A percentile compares a stretch with the other conserved stretches of the same genome.
These are phyloP conservation scores for Cistogaster globosa DNA, from an alignment of 2,888 invertebrate species.

Conservation along the genomic window DNA sequence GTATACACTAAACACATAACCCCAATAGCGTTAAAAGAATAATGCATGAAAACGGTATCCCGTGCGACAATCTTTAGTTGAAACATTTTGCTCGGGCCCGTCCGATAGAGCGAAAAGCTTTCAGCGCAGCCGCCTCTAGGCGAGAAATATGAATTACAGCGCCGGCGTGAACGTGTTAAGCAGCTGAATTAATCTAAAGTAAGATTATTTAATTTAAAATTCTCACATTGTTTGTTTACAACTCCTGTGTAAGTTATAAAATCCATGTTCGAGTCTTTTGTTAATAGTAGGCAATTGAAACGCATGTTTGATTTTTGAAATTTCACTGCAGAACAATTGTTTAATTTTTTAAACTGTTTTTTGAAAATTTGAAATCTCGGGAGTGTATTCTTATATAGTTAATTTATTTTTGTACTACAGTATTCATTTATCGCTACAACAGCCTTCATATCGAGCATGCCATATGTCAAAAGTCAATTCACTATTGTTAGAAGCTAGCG, in stretches of 20 bases:
- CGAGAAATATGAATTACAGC: too few relatives aligned
- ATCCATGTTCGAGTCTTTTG: slow-evolving; percentile 58
- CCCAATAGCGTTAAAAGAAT: too few relatives aligned
- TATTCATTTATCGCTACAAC: slow-evolving; percentile 15
- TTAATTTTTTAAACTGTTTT: slow-evolving; percentile 54
- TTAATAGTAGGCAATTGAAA: slow-evolving; percentile 65
- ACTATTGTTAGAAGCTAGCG: slow-evolving; percentile 57
- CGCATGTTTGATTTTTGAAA: slow-evolving; percentile 61
- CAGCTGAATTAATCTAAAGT: slow-evolving; percentile 70
- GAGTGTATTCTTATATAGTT: slow-evolving; percentile 68
- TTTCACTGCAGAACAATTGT: slow-evolving; percentile 24
- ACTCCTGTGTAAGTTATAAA: too few relatives aligned
- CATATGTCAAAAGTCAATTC: slow-evolving; percentile 69
- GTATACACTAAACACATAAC: too few relatives aligned
- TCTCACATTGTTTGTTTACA: slow-evolving; percentile 68
- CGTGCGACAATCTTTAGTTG: too few relatives aligned
- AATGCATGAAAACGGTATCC: too few relatives aligned
- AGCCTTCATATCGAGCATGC: slow-evolving; percentile 55
- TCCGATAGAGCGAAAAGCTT: too few relatives aligned
- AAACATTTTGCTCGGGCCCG: too few relatives aligned
- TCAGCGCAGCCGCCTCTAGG: too few relatives aligned
- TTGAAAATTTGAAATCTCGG: slow-evolving; percentile 48
- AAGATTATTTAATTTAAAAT: slow-evolving; percentile 61
- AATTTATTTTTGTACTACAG: background rate
- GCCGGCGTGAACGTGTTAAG: too few relatives aligned